Conservation (phyloP, 1,140 invertebrate species). For the Zeugodacus cucurbitae region DNA sequence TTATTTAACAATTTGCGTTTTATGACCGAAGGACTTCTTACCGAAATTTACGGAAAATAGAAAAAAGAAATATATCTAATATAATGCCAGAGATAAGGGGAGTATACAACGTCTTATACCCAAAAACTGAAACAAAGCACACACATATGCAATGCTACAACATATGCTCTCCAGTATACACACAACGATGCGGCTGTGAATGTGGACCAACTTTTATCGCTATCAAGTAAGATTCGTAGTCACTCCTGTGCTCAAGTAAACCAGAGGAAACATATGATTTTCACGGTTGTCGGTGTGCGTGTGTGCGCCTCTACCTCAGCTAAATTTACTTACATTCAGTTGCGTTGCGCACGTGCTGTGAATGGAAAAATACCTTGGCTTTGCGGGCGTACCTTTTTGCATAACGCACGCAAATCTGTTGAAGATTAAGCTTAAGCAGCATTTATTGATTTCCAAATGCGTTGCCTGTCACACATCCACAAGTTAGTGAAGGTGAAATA, state of each 20-base stretch:
- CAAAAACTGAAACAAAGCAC: background rate
- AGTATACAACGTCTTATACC: background rate
- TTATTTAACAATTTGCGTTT: constrained; percentile 15
- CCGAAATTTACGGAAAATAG: background rate
- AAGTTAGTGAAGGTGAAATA: background rate
- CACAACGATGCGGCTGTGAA: background rate
- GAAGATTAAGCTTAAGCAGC: constrained; percentile 46
- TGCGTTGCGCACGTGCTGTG: background rate
- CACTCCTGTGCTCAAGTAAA: background rate
- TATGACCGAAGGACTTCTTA: background rate
- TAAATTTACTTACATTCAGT: constrained; percentile 5
- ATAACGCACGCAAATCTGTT: constrained; percentile 31
- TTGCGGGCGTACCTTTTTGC: background rate
- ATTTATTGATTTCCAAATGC: constrained; percentile 45
- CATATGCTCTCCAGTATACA: background rate
- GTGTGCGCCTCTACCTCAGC: background rate
- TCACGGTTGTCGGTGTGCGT: background rate
- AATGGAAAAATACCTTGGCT: background rate
- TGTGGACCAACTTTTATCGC: background rate
- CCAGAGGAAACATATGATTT: background rate
- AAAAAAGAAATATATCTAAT: background rate
- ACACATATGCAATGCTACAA: background rate
- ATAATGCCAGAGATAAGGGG: background rate
- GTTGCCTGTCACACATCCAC: background rate
- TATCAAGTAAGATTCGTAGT: background rate